Conservation (phyloP, 2,888 invertebrate species). For the Drosophila nigricruria region DNA sequence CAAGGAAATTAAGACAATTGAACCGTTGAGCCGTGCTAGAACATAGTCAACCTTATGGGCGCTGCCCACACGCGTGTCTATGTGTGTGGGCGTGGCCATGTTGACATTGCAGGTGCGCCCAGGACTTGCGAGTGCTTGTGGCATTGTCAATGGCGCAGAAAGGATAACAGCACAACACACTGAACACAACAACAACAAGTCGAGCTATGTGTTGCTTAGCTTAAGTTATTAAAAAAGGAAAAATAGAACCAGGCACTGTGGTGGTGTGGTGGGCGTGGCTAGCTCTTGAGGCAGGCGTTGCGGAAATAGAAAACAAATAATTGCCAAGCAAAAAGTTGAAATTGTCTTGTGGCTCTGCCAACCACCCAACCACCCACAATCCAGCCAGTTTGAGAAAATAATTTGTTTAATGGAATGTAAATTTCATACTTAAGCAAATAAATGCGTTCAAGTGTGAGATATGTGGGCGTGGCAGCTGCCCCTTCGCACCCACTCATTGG, state of each 20-base stretch:
- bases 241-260: slow-evolving; percentile 25
- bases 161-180: slow-evolving; percentile 69
- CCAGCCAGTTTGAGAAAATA: slow-evolving; percentile 68
- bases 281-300: slow-evolving; percentile 20
- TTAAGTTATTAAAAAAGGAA: slow-evolving; percentile 76
- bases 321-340: slow-evolving; percentile 80
- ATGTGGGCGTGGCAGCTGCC: slow-evolving; percentile 46
- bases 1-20: slow-evolving; percentile 82
- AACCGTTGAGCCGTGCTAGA: slow-evolving; percentile 81
- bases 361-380: neutral
- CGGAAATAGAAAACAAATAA: slow-evolving; percentile 75
- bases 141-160: slow-evolving; percentile 79
- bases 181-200: slow-evolving; percentile 4
- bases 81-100: slow-evolving; percentile 66
- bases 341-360: slow-evolving; percentile 51
- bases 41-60: slow-evolving; percentile 57
- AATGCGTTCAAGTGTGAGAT: slow-evolving; percentile 62
- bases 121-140: slow-evolving; percentile 50
- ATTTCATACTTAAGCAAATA: slow-evolving; percentile 81
- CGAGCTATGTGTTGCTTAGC: slow-evolving; percentile 73
- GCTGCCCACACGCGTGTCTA: slow-evolving; percentile 23
- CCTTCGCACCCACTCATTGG: slow-evolving; percentile 10
- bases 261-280: neutral
- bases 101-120: slow-evolving; percentile 81
- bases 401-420: slow-evolving; percentile 82